Base-by-base conservation (phyloP, 2,888 invertebrate species). In the Balanococcus diminutus region DNA sequence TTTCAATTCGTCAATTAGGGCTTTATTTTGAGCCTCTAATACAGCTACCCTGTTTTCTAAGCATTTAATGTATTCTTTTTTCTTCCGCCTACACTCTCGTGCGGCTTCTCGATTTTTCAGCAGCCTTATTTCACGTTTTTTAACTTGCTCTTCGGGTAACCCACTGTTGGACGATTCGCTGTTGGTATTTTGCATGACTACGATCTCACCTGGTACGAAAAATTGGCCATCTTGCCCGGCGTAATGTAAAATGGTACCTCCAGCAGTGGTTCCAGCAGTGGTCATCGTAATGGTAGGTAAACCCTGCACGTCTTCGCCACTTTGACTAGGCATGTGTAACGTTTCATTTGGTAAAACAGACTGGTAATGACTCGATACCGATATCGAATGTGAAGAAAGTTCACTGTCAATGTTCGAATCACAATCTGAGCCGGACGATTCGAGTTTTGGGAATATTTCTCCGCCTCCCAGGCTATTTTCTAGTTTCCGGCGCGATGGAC, bases 21-120 rank as follows among this genome's bases (percentile, higher is more conserved):
- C 98, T 92, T 99, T 99, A 91, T 99, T 99, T 93, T 99, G 99
- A 91, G 98, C 99, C 92, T 99, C 99, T 90, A 99, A 93, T 89
- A 99, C 98, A 87, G 99, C 98, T 84, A 99, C 99, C 90, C 99
- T 93, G 91, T 99, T 99, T 91, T 99, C 99, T 91, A 99, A 93
- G 92, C 99, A 99, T 93, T 99, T 99, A 89, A 99, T 99, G 91
- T 99, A 99, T 90, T 99, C 99, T 90, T 99, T 99, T 92, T 99
- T 99, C 92, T 99, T 99, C 90, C 99, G 94, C 89, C 99, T 93
- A 91, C 99, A 99, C 91, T 99, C 99, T 88, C 98, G 93, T 31
- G 99, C 99, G 87, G 99, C 99, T 91, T 99, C 99, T 88, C 99
- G 90, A 91, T 98, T 98, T 91, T 98, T 98, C 89, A 97, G 92